Percentiles rank a stretch among this genome's conserved stretches.
These are phyloP conservation scores for Sisyra terminalis DNA, from an alignment of 2,888 invertebrate species.

Conservation along the genomic window DNA sequence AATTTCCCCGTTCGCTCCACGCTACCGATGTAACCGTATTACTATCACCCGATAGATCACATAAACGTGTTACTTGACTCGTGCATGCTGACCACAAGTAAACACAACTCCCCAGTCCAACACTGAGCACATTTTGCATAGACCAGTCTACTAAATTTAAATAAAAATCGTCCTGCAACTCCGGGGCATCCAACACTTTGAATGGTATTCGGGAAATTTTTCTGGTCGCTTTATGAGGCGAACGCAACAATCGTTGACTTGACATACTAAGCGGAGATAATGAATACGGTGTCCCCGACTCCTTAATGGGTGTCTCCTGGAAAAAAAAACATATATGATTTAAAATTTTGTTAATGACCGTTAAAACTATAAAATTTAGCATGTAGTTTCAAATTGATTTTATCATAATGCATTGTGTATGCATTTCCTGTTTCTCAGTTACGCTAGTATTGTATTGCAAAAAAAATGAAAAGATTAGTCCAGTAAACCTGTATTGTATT, in stretches of 20 bases:
- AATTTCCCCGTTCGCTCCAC: constrained; percentile 94
- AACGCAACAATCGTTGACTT: constrained; percentile 84
- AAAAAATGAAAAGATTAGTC: too few species aligned
- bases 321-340: constrained; percentile 21
- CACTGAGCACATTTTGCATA: constrained; percentile 94
- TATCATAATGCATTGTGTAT: too few species aligned
- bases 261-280: constrained; percentile 90
- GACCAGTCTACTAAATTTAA: constrained; percentile 99
- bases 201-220: constrained; percentile 98
- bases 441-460: too few species aligned
- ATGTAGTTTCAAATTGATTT: too few species aligned
- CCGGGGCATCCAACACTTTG: constrained; percentile 92
- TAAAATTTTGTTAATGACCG: too few species aligned
- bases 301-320: constrained; percentile 51
- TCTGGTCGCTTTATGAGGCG: constrained; percentile 92
- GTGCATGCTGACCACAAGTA: constrained; percentile 99
- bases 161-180: constrained; percentile 97
- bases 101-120: constrained; percentile 93
- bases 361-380: too few species aligned
- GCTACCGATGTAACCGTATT: constrained; percentile 97
- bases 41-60: constrained; percentile 83
- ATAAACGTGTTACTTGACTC: constrained; percentile 90
- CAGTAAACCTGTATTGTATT: too few species aligned
- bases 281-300: constrained; percentile 76
- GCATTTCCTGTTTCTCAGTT: too few species aligned